Percentiles rank a stretch among this genome's conserved stretches.
phyloP scores from a whole-genome alignment of 2,113 vertebrate species.

The Corythaixoides concolor region DNA sequence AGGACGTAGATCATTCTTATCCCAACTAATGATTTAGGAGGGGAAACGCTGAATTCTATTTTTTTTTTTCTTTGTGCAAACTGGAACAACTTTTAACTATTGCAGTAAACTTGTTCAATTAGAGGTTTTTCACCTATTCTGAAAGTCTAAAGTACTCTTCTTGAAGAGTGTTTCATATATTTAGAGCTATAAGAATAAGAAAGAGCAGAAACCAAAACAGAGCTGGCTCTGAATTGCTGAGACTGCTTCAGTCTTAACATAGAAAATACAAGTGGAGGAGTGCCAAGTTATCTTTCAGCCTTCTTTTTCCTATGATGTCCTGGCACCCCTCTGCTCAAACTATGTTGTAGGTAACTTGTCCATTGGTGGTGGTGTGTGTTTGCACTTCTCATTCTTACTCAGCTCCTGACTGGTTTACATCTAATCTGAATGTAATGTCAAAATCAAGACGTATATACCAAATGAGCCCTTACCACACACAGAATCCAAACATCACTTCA shows the following conservation, averaged over 20 bases:
- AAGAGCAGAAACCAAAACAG: background rate
- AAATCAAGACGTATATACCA: background rate
- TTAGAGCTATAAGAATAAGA: background rate
- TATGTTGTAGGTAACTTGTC: background rate
- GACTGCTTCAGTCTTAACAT: background rate
- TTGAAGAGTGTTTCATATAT: background rate
- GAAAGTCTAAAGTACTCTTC: background rate
- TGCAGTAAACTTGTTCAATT: background rate
- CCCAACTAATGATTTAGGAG: background rate
- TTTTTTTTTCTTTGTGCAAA: background rate
- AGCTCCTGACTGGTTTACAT: background rate
- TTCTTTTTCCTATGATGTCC: background rate
- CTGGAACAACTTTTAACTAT: background rate
- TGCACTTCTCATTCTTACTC: background rate
- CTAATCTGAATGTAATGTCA: background rate
- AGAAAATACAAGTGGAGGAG: background rate
- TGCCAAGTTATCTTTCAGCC: background rate
- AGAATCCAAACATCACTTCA: background rate
- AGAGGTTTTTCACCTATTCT: background rate
- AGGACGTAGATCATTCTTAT: background rate
- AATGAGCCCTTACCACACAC: background rate
- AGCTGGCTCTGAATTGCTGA: background rate
- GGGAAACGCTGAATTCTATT: background rate
- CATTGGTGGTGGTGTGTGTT: background rate
- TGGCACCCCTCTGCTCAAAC: background rate